Evolutionary conservation across 2,888 invertebrate species (phyloP).

Genomic region (Gari tellinella): DNA sequence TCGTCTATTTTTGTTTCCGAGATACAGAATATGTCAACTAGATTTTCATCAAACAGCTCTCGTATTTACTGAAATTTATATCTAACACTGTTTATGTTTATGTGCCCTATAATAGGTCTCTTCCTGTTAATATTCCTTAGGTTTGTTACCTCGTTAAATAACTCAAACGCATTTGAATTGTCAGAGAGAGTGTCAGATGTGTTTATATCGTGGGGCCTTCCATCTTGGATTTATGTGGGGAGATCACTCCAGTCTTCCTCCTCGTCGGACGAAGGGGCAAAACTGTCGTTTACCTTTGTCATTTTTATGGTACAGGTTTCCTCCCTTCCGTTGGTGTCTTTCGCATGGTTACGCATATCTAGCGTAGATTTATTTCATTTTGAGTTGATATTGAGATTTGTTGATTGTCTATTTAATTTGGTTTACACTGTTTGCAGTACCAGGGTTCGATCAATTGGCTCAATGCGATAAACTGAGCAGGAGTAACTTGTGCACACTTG

Average conservation of each 20-base stretch:
- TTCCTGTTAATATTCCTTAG: neutral
- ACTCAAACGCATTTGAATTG: no score
- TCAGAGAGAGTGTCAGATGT: no score
- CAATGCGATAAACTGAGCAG: conserved; percentile 5
- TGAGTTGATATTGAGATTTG: neutral
- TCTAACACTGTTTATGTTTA: conserved; percentile 19
- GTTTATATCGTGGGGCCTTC: no score
- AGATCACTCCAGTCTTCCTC: no score
- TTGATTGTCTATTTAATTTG: neutral
- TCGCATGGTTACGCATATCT: no score
- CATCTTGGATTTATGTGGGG: no score
- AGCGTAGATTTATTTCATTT: neutral
- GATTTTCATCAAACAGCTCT: conserved; percentile 11
- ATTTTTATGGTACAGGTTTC: no score
- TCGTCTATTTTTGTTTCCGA: conserved; percentile 24
- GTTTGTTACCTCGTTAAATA: conserved; percentile 4
- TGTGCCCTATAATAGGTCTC: neutral
- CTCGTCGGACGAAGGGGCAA: no score
- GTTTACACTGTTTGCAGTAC: conserved; percentile 14
- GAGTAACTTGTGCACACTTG: conserved; percentile 12
- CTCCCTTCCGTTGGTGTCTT: no score
- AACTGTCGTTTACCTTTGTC: no score
- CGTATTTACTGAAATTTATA: conserved; percentile 9
- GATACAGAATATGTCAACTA: conserved; percentile 20
- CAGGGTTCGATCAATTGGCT: conserved; percentile 9